Conservation (phyloP, 2,888 invertebrate species). For the Acrobasis repandana region DNA sequence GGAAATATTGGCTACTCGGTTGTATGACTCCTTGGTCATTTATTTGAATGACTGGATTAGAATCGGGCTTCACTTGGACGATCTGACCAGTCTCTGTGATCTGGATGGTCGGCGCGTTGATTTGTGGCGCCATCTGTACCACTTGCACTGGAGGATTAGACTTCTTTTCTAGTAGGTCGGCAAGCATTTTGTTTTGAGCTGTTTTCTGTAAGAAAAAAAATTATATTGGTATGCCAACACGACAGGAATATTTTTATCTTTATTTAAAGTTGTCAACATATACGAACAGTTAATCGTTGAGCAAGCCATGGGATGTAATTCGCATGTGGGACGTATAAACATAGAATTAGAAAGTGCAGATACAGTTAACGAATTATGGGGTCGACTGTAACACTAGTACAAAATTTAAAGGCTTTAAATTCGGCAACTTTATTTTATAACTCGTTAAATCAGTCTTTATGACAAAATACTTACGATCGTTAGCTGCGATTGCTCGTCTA, state of each 20-base stretch:
- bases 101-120: slow-evolving; percentile 76
- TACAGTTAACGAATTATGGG: too few relatives aligned
- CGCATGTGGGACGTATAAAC: too few relatives aligned
- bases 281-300: too few relatives aligned
- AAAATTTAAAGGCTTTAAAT: too few relatives aligned
- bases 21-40: slow-evolving; percentile 53
- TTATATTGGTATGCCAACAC: too few relatives aligned
- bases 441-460: too few relatives aligned
- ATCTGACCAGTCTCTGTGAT: slow-evolving; percentile 78
- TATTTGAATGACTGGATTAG: slow-evolving; percentile 62
- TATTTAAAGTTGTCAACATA: too few relatives aligned
- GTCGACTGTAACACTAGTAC: too few relatives aligned
- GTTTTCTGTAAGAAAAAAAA: slow-evolving; percentile 56
- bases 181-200: slow-evolving; percentile 89
- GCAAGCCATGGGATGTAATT: too few relatives aligned
- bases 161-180: slow-evolving; percentile 92
- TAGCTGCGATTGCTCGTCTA: slow-evolving; percentile 71
- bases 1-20: slow-evolving; percentile 62
- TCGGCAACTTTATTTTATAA: too few relatives aligned
- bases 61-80: slow-evolving; percentile 69
- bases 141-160: slow-evolving; percentile 79
- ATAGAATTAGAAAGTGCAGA: too few relatives aligned
- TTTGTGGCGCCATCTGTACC: slow-evolving; percentile 70
- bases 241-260: slow-evolving; percentile 2
- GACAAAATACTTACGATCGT: slow-evolving; percentile 61